Evolutionary conservation across 2,888 invertebrate species (phyloP).

Genomic region (Octonoba sinensis): DNA sequence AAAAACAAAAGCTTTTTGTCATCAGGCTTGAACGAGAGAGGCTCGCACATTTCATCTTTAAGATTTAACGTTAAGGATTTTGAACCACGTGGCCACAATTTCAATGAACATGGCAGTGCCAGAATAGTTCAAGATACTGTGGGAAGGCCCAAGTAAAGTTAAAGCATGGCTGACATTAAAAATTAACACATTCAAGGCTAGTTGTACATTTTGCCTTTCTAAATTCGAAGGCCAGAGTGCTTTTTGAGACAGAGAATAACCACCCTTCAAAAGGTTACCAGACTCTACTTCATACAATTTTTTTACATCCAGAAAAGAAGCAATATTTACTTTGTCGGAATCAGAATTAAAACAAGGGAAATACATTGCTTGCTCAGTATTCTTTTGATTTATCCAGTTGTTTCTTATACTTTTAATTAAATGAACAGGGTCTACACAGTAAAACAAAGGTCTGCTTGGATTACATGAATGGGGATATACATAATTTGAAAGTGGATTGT

Average conservation of each 20-base stretch:
- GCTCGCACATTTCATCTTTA: background rate
- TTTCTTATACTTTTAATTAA: conserved; percentile 12
- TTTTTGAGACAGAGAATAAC: conserved; percentile 6
- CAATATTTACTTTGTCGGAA: background rate
- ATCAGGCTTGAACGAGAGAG: background rate
- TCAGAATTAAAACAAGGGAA: background rate
- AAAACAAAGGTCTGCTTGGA: conserved; percentile 1
- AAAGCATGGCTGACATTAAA: background rate
- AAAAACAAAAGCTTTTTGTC: conserved; percentile 1
- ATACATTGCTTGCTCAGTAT: conserved; percentile 5
- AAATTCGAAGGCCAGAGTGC: conserved; percentile 3
- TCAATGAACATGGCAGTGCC: background rate
- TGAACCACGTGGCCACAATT: background rate
- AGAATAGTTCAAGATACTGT: background rate
- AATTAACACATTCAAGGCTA: background rate
- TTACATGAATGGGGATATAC: conserved; percentile 16
- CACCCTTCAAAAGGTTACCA: background rate
- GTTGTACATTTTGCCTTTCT: background rate
- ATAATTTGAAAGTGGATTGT: background rate
- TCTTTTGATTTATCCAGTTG: conserved; percentile 22
- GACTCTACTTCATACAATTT: conserved; percentile 1
- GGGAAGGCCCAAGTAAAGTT: background rate
- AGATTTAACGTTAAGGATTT: conserved; percentile 12
- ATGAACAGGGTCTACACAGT: conserved; percentile 12
- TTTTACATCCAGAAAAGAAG: background rate